Percentiles rank a stretch among this genome's conserved stretches.
phyloP scores from a whole-genome alignment of 2,888 invertebrate species.

The Pyrrhosoma nymphula region DNA sequence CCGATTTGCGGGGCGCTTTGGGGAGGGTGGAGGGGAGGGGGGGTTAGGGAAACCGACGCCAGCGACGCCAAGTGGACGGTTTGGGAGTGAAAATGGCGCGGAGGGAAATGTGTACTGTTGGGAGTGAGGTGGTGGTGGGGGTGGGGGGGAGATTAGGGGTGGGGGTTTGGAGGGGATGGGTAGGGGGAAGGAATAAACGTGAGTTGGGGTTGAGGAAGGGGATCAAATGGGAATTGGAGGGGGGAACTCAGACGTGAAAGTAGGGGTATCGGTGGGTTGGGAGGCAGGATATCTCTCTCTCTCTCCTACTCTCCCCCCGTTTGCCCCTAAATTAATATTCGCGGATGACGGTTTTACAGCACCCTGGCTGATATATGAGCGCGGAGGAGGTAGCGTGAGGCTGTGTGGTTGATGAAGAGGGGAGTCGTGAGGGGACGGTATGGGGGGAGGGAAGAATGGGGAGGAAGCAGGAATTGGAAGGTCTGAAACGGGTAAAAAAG shows the following conservation, averaged over 20 bases:
- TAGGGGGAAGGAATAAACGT: not conserved
- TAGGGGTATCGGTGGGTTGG: too few relatives aligned
- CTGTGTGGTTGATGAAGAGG: not conserved
- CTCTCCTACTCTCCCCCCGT: not conserved
- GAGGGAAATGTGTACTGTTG: not conserved
- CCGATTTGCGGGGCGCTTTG: constrained; percentile 10
- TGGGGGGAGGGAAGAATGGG: too few relatives aligned
- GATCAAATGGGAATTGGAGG: too few relatives aligned
- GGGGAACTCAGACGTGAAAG: too few relatives aligned
- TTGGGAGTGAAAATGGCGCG: constrained; percentile 22
- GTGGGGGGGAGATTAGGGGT: not conserved
- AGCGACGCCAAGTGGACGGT: constrained; percentile 16
- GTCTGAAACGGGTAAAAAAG: too few relatives aligned
- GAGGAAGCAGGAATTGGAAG: too few relatives aligned
- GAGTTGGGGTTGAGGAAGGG: too few relatives aligned
- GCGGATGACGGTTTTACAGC: constrained; percentile 65
- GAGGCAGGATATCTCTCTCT: not conserved
- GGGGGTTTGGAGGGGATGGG: not conserved
- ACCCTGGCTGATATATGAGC: constrained; percentile 33
- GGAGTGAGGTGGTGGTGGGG: not conserved
- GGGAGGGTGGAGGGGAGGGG: too few relatives aligned
- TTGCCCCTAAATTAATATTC: constrained; percentile 61
- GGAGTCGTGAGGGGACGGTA: not conserved
- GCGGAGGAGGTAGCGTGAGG: constrained; percentile 26
- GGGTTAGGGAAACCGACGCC: too few relatives aligned